Conservation (phyloP, 2,113 vertebrate species). For the Anolis sagrei region DNA sequence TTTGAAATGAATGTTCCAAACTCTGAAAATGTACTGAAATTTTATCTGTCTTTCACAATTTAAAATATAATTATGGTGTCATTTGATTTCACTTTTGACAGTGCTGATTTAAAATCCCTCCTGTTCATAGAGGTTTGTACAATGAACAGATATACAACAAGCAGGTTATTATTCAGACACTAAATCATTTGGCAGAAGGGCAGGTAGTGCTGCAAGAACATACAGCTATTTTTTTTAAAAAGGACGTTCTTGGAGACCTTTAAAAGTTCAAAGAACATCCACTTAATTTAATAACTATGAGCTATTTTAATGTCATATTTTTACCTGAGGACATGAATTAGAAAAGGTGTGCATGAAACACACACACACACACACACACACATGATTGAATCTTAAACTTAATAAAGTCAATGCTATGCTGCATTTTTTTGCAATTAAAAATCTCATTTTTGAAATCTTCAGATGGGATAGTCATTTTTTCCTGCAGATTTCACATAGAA, state of each 20-base stretch:
- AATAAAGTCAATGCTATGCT: neutral
- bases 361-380: neutral
- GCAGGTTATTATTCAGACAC: slow-evolving; percentile 11
- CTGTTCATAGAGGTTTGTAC: neutral
- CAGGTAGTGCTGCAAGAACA: slow-evolving; percentile 5
- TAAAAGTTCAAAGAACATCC: slow-evolving; percentile 26
- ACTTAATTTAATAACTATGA: slow-evolving; percentile 31
- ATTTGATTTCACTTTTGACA: no score
- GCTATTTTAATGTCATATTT: slow-evolving; percentile 44
- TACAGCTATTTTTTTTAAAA: slow-evolving; percentile 8
- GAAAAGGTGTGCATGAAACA: neutral
- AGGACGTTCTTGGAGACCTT: slow-evolving; percentile 36
- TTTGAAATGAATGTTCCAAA: no score
- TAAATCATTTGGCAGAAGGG: slow-evolving; percentile 21
- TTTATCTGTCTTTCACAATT: no score
- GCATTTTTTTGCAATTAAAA: neutral
- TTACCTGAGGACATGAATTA: slow-evolving; percentile 34
- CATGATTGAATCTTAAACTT: slow-evolving; percentile 24
- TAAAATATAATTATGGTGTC: no score
- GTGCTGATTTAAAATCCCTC: neutral
- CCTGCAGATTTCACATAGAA: no score
- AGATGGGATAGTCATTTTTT: no score
- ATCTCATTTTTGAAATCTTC: neutral
- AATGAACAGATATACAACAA: slow-evolving; percentile 25
- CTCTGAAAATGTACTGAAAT: no score